Evolutionary conservation across 2,797 vertebrate genomes (phyloP).

Genomic region (Petrocephalus schoutedeni): DNA sequence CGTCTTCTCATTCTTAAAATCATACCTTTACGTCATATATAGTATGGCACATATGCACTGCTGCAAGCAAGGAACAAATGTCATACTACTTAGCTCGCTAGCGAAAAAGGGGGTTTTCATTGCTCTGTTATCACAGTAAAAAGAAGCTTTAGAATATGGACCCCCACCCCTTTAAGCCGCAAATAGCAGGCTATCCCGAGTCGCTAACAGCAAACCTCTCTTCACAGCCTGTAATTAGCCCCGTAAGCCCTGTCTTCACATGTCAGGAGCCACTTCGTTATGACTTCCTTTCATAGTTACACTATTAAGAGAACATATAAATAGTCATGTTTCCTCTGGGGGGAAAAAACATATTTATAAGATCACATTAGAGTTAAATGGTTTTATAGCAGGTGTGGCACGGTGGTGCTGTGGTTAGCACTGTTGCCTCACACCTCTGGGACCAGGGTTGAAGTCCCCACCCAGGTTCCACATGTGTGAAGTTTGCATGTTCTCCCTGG

Average conservation of each 20-base stretch:
- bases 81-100: background rate
- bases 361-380: background rate
- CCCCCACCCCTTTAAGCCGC: conserved; percentile 8
- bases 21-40: background rate
- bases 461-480: no score
- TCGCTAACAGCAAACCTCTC: background rate
- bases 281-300: background rate
- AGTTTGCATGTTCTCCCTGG: no score
- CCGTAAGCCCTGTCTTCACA: conserved; percentile 1
- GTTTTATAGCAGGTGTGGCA: background rate
- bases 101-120: background rate
- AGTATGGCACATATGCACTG: no score
- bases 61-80: background rate
- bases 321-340: background rate
- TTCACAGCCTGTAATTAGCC: conserved; percentile 22
- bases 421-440: no score
- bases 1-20: background rate
- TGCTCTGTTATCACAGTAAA: background rate
- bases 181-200: background rate
- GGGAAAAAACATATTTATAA: background rate
- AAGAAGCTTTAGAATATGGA: conserved; percentile 1
- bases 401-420: no score
- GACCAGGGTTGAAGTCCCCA: no score
- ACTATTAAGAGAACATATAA: background rate
- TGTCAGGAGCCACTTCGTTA: conserved; percentile 7